A percentile compares a stretch with the other conserved stretches of the same genome.
phyloP scores from a whole-genome alignment of 2,797 vertebrate genomes.

The Paedocypris micromegethes region DNA sequence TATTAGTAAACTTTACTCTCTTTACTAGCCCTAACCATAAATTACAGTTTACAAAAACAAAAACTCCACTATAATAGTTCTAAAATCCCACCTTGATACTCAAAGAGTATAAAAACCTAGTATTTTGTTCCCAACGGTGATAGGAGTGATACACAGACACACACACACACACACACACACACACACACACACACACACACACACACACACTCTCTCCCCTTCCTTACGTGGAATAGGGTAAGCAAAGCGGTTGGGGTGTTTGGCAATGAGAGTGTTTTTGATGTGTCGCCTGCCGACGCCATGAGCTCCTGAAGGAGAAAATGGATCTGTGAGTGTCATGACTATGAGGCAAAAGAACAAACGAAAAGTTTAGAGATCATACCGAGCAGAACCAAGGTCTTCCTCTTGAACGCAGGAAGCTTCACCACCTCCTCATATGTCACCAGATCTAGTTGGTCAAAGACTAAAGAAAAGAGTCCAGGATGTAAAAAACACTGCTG shows the following conservation, averaged over 20 bases:
- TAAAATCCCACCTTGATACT: too few relatives aligned
- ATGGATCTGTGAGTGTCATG: neutral
- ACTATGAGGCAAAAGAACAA: neutral
- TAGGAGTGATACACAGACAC: too few relatives aligned
- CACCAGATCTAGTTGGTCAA: conserved; percentile 99
- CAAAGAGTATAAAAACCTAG: too few relatives aligned
- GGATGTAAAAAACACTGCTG: neutral
- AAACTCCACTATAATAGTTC: too few relatives aligned
- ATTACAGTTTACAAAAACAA: too few relatives aligned
- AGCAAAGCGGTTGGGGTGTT: conserved; percentile 94
- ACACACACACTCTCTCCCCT: too few relatives aligned
- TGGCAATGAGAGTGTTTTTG: conserved; percentile 97
- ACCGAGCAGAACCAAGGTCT: conserved; percentile 81
- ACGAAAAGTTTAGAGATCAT: neutral
- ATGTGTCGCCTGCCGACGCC: conserved; percentile 96
- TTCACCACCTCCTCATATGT: conserved; percentile 79
- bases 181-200: too few relatives aligned
- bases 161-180: too few relatives aligned
- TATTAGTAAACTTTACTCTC: too few relatives aligned
- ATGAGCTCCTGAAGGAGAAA: conserved; percentile 76
- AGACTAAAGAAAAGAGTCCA: conserved; percentile 68
- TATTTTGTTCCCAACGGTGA: too few relatives aligned
- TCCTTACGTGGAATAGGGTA: conserved; percentile 97
- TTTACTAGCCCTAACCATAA: too few relatives aligned
- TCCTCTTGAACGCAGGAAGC: conserved; percentile 90